Evolutionary conservation across 1,140 invertebrate species (phyloP), one percentile per base, ranked within the genome.

Genomic region (Diorhabda carinulata): DNA sequence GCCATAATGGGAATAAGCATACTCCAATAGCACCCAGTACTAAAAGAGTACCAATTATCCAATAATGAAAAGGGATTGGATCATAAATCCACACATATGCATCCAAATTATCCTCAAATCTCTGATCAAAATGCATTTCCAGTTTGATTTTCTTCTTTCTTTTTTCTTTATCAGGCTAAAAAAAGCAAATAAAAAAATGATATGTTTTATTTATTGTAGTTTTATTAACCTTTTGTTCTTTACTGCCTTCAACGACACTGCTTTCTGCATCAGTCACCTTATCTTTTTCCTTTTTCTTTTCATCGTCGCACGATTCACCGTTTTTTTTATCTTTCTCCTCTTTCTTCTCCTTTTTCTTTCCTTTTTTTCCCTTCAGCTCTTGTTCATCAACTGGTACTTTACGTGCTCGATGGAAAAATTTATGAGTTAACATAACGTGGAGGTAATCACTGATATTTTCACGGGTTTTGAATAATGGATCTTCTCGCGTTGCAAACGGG

Each of bases 21-120:
- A 99, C 89, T n/a, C 89, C 92, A 77, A 98, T 96, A 60, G 94
- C 93, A 56, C 93, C 97, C 63, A 98, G 83, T 40, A 99, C 94
- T 69, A 99, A 86, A 0, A 97, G 84, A 42, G 92, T 87, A 61
- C 98, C 98, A 78, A 97, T 93, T 72, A 98, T 85, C 91, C 97
- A 99, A 79, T 98, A 98, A 84, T 96, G 95, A 69, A 96, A 88
- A 6, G 97, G 96, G 76, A 98, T 96, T 3, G 97, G 97, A 82
- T 99, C 97, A 84, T 98, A 99, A 67, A 99, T 92, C 98, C 98
- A 99, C 9, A 99, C 97, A 84, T 98, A 99, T 3, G 97, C 94
- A 83, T 98, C 96, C 45, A 91, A 87, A 56, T 91, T 92, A 83
- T 99, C 97, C 3, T 95, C 87, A 84, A 98, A 98, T 73, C 90